A percentile compares a stretch with the other conserved stretches of the same genome.
Evolutionary conservation across 1,140 invertebrate species (phyloP).

Genomic region (Brachionus rotundiformis): DNA sequence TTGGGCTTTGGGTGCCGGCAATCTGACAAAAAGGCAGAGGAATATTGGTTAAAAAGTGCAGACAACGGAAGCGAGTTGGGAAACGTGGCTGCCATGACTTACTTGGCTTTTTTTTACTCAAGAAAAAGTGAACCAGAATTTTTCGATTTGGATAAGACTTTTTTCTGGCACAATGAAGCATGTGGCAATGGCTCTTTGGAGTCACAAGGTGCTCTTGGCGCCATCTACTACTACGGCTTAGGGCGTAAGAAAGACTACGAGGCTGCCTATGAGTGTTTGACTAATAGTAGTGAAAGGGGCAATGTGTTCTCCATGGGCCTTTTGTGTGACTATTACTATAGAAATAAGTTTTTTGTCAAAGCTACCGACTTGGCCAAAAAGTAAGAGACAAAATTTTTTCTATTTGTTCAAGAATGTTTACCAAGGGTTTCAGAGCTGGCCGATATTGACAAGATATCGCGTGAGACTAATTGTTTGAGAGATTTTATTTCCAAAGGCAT

Average conservation of each 20-base stretch:
- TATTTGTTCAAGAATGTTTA: background rate
- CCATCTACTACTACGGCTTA: conserved; percentile 63
- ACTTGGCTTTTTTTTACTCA: conserved; percentile 63
- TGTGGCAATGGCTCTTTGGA: conserved; percentile 64
- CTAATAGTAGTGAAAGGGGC: conserved; percentile 61
- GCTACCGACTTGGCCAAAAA: conserved; percentile 60
- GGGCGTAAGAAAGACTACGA: conserved; percentile 58
- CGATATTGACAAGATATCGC: conserved; percentile 57
- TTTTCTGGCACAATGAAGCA: conserved; percentile 65
- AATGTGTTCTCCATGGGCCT: conserved; percentile 65
- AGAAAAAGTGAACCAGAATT: conserved; percentile 55
- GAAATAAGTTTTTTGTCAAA: conserved; percentile 62
- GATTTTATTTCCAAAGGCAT: conserved; percentile 61
- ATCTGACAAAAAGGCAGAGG: conserved; percentile 62
- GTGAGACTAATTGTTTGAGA: conserved; percentile 60
- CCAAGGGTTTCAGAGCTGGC: conserved; percentile 58
- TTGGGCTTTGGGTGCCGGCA: conserved; percentile 61
- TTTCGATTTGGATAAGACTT: conserved; percentile 61
- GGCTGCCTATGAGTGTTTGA: conserved; percentile 60
- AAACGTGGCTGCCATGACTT: conserved; percentile 61
- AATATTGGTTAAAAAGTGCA: conserved; percentile 62
- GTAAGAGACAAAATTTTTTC: conserved; percentile 54
- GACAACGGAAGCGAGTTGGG: conserved; percentile 62
- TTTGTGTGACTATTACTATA: conserved; percentile 61
- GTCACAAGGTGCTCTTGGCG: conserved; percentile 63